Conservation (phyloP, 2,797 vertebrate genomes). For the Perodicticus potto region DNA sequence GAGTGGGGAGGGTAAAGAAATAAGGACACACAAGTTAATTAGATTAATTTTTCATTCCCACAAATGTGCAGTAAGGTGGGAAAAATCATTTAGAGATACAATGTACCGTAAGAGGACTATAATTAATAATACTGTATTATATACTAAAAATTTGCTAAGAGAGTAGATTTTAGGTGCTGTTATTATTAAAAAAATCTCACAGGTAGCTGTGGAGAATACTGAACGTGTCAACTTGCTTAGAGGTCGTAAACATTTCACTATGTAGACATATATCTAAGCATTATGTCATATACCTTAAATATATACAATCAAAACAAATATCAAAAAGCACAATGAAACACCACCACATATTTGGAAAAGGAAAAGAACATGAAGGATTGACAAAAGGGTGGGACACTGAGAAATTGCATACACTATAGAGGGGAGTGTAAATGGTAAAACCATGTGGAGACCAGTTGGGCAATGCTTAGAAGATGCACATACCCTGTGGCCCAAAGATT, state of each 20-base stretch:
- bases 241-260: neutral
- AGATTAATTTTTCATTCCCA: neutral
- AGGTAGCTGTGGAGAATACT: neutral
- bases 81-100: neutral
- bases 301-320: neutral
- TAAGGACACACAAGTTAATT: too few relatives aligned
- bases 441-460: neutral
- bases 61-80: neutral
- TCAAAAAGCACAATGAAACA: neutral
- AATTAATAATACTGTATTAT: neutral
- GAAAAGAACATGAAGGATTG: neutral
- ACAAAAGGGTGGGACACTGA: neutral
- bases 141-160: neutral
- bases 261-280: neutral
- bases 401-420: neutral
- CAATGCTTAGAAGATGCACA: neutral
- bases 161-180: neutral
- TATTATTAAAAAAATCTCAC: too few relatives aligned
- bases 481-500: neutral
- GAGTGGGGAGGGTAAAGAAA: too few relatives aligned
- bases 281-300: neutral
- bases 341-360: neutral
- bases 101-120: neutral
- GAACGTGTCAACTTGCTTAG: neutral
- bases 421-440: neutral